Evolutionary conservation across 1,140 invertebrate species (phyloP), one percentile per base, ranked within the genome.

Genomic region (Drosophila funebris): DNA sequence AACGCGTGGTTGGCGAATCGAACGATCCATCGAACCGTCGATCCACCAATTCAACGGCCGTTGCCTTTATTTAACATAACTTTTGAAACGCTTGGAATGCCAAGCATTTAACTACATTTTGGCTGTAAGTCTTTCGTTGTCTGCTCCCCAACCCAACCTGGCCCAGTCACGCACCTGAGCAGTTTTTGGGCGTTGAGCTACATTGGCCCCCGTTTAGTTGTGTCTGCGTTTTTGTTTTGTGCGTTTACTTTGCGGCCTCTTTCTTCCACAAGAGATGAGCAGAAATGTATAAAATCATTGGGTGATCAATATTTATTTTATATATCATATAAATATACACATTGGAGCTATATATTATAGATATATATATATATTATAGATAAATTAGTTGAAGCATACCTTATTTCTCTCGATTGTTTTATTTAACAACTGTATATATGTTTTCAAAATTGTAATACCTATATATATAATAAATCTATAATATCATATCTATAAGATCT

Each of bases 21-120:
- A 14, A 22, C 39, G 22, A 43, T 43, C 27, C 44, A 18, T 39
- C 27, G 41, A 13, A 20, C 16, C 16, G 11, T 11, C 31, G 31
- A 33, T 20, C 50, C 31, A 22, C 41, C 56, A 46, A 60, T 60
- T 43, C 48, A 50, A 31, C 63, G 76, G 46, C 39, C 33, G 60
- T 33, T 77, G 70, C 70, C 70, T 85, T 87, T 85, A 74, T 85
- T 84, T 73, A 60, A 50, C n/a, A n/a, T n/a, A n/a, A 44, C 39
- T 74, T 69, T 63, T 62, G 50, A 56, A 50, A 62, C 54, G 52
- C 14, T 46, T 69, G 74, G 83, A 88, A 85, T 88, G 54, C 74
- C 67, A 87, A 87, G 48, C 61, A 78, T 78, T 81, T 68, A 43
- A 56, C 48, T 61, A 46, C 43, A 52, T 31, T 68, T 76, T 53